Evolutionary conservation across 2,113 vertebrate species (phyloP), one percentile per base, ranked within the genome.

Genomic region (Sinocyclocheilus anshuiensis): DNA sequence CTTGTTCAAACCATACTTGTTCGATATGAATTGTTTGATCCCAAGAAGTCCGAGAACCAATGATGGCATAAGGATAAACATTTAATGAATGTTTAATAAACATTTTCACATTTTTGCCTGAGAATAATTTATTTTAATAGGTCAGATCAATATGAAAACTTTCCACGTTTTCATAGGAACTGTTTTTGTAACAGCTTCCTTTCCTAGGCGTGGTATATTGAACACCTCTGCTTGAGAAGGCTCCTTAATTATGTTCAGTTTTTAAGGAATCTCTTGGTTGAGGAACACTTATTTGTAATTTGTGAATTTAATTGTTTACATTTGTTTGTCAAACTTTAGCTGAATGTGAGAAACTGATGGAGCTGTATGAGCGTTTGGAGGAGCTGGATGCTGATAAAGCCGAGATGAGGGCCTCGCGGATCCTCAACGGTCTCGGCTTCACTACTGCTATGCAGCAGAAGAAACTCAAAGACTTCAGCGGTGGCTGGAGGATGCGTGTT

Each of bases 401-500:
- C 0, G 96, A 97, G 93, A 94, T 96, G 89, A 92, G 98, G 13
- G 98, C 97, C 22, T 97, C 97, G 0, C 95, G 97, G 4, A 98
- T 99, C 92, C 94, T 99, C 63, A 96, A 99, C 0, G 98, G 98
- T n/a, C 91, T 99, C 90, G 98, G 98, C 12, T 99, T 99, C 93
- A 97, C 93, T 0, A 84, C 96, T 8, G 91, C 96, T 75, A 99
- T 99, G 98, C 98, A 99, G 94, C 93, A 95, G 57, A 97, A 98
- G 94, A 96, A 97, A 89, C 94, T 99, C 24, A 97, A 97, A 91
- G 98, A 99, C 93, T 99, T 99, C 61, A 99, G 98, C 33, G 98
- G 98, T 72, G 98, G 98, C 83, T 99, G 98, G 98, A 93, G 98
- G 87, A 99, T 99, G 98, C 95, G 98, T 4, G 98, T 99, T 20